Evolutionary conservation across 2,797 vertebrate genomes (phyloP), one percentile per base, ranked within the genome.

Genomic region (Bufotes viridis): DNA sequence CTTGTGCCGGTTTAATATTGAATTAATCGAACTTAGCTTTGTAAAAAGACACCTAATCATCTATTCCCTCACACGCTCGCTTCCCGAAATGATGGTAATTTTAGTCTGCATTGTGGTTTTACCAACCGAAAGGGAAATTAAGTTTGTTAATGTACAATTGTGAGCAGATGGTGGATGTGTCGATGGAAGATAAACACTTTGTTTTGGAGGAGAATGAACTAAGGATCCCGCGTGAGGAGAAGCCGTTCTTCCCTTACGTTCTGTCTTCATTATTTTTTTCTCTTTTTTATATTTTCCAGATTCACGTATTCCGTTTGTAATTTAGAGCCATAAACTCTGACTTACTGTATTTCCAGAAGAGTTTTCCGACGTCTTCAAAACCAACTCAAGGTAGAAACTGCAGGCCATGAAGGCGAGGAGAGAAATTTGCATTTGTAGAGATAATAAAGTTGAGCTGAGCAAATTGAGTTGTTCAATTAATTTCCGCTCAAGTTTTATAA

Each of bases 121-220:
- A 70, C 78, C 74, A 70, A 70, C 61, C 63, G 81, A 84, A 78
- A 78, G 87, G 61, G 70, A 83, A 78, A 76, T 78, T 29, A 80
- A 84, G 82, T 82, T 75, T 69, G 86, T 58, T 87, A 83, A 78
- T 75, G 70, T 87, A 22, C 74, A n/a, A 55, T 88, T 79, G 57
- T 53, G 18, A 79, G 76, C 87, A 88, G 87, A 88, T 84, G 87
- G 87, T 83, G 61, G 75, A 61, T 57, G 61, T 84, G 81, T 88
- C 81, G 78, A 80, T 63, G 26, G 75, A 88, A 88, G 74, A 84
- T 78, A 88, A 88, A 78, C 87, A 88, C 82, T 88, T 83, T 88
- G 81, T 70, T 88, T 78, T 88, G 81, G 81, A 57, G 17, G 58
- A 84, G 51, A 76, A 78, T 84, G 22, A 53, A 83, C 74, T 51